phyloP scores from a whole-genome alignment of 2,113 vertebrate species.

The Telmatochromis brachygnathus region DNA sequence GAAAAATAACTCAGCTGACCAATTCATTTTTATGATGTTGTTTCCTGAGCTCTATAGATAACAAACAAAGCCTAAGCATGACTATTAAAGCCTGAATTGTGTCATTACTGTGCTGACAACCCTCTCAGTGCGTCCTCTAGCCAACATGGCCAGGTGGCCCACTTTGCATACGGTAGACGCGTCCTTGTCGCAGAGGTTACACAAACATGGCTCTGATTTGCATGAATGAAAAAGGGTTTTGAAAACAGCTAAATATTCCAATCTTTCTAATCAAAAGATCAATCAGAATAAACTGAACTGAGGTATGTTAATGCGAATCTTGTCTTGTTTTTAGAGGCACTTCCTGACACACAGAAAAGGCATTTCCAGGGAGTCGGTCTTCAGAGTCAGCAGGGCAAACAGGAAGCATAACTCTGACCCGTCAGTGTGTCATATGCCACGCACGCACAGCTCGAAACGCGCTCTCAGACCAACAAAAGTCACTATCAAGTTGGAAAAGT shows the following conservation, averaged over 20 bases:
- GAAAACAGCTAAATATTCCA: not conserved
- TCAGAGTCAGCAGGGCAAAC: conserved; percentile 22
- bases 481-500: conserved; percentile 16
- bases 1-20: not conserved
- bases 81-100: not conserved
- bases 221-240: not conserved
- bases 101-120: not conserved
- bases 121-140: not conserved
- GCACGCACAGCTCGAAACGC: not conserved
- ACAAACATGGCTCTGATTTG: not conserved
- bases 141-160: conserved; percentile 51
- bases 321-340: not conserved
- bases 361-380: conserved; percentile 25
- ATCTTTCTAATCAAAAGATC: not conserved
- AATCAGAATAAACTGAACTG: not conserved
- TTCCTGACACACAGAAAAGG: conserved; percentile 26
- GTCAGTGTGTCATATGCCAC: conserved; percentile 15
- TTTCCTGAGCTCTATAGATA: not conserved
- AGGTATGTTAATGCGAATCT: not conserved
- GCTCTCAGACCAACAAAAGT: not conserved
- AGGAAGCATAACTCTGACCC: conserved; percentile 52
- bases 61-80: not conserved
- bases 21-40: not conserved
- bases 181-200: conserved; percentile 44
- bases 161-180: conserved; percentile 16